A percentile compares a stretch with the other conserved stretches of the same genome.
Conservation (phyloP, 2,113 vertebrate genomes). For the Gallinago jamesoni region DNA sequence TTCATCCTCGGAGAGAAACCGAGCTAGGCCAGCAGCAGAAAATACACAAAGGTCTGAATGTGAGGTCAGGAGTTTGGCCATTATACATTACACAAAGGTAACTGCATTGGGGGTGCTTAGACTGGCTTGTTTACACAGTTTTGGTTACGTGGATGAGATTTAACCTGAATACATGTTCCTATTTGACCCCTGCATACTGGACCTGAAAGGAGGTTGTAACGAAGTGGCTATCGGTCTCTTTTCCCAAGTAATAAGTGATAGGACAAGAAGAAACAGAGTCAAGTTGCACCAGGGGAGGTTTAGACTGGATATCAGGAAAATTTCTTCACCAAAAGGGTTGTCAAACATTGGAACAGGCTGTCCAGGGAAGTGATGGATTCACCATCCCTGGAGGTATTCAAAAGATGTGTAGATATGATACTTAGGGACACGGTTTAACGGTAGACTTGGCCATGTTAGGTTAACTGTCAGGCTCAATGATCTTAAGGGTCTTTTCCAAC, state of each 20-base stretch:
- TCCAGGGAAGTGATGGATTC: not conserved
- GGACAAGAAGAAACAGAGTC: not conserved
- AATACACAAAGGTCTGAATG: not conserved
- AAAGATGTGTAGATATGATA: rapidly evolving
- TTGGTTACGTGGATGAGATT: not conserved
- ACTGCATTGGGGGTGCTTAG: not conserved
- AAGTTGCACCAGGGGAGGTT: not conserved
- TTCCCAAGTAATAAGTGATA: not conserved
- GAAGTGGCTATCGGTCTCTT: rapidly evolving
- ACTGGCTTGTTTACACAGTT: not conserved
- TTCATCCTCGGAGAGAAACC: not conserved
- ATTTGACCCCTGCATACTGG: not conserved
- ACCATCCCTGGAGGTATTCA: not conserved
- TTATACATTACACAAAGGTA: not conserved
- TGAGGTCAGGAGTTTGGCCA: not conserved
- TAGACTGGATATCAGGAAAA: not conserved
- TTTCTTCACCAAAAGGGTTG: not conserved
- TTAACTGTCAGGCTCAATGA: not conserved
- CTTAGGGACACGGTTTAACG: not conserved
- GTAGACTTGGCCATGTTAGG: not conserved
- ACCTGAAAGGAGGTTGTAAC: not conserved
- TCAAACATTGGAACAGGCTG: not conserved
- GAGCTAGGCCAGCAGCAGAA: not conserved
- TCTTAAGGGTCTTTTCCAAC: not conserved
- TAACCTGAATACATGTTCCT: not conserved